A percentile compares a stretch with the other conserved stretches of the same genome.
Evolutionary conservation across 64 coral and sea anemone species (phyloP).

Genomic region (Astreopora myriophthalma): DNA sequence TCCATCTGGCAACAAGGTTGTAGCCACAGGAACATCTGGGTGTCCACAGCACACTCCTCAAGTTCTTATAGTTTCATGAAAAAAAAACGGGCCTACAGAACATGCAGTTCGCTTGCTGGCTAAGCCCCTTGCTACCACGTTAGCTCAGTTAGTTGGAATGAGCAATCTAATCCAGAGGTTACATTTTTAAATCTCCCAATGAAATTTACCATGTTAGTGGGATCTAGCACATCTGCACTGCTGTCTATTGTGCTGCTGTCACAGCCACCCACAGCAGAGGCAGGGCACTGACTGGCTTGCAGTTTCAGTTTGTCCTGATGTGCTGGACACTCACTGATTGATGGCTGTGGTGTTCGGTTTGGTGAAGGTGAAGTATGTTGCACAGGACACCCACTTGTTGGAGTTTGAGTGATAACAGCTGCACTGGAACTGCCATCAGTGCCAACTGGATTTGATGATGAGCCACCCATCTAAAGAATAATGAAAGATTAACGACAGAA

Average conservation of each 20-base stretch:
- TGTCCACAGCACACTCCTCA: too few relatives aligned
- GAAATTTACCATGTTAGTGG: conserved; percentile 76
- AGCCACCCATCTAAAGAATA: conserved; percentile 59
- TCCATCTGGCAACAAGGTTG: too few relatives aligned
- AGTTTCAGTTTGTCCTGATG: not conserved
- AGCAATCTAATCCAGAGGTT: not conserved
- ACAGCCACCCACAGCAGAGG: conserved; percentile 30
- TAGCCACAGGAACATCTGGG: too few relatives aligned
- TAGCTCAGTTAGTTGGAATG: too few relatives aligned
- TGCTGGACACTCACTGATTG: conserved; percentile 76
- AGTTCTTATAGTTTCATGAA: too few relatives aligned
- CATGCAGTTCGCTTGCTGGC: too few relatives aligned
- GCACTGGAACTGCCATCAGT: conserved; percentile 7
- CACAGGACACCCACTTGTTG: conserved; percentile 66
- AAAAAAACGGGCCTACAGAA: too few relatives aligned
- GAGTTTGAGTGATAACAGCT: conserved; percentile 36
- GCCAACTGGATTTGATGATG: conserved; percentile 48
- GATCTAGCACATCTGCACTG: conserved; percentile 51
- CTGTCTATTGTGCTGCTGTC: conserved; percentile 65
- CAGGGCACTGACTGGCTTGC: conserved; percentile 52
- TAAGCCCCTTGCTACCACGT: too few relatives aligned
- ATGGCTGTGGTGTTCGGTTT: conserved; percentile 17
- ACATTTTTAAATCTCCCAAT: not conserved
- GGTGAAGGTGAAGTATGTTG: conserved; percentile 26
- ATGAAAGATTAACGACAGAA: too few relatives aligned